phyloP scores from a whole-genome alignment of 2,888 invertebrate genomes.

The Leptothorax acervorum region DNA sequence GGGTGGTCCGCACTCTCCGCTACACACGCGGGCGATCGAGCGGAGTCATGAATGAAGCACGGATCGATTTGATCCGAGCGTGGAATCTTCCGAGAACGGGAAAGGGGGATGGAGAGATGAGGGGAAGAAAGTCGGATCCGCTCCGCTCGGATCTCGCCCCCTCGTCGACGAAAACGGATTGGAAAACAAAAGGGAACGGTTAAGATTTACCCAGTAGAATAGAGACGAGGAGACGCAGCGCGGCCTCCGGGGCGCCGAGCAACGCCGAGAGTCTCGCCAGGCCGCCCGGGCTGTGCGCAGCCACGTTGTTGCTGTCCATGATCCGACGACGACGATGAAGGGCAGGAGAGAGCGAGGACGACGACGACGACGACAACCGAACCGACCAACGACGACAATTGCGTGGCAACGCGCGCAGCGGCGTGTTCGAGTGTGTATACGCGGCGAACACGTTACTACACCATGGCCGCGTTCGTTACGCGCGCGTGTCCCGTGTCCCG shows the following conservation, averaged over 20 bases:
- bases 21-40: constrained; percentile 11
- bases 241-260: constrained; percentile 89
- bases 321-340: not conserved
- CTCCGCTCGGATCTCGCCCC: no score
- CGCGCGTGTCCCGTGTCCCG: not conserved
- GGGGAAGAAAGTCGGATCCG: not conserved
- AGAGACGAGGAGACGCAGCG: constrained; percentile 89
- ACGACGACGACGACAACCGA: not conserved
- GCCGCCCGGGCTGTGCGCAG: constrained; percentile 30
- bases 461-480: constrained; percentile 15
- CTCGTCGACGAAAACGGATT: no score
- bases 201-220: constrained; percentile 87
- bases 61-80: constrained; percentile 5
- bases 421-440: not conserved
- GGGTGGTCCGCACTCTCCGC: not conserved
- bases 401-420: not conserved
- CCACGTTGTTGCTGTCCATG: constrained; percentile 57
- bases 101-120: not conserved
- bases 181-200: not conserved
- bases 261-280: constrained; percentile 84
- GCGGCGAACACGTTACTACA: not conserved
- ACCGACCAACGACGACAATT: no score
- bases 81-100: not conserved
- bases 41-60: constrained; percentile 42
- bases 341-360: not conserved